These are phyloP conservation scores for Plectrocnemia conspersa DNA, from an alignment of 1,140 invertebrate species.

Conservation along the genomic window DNA sequence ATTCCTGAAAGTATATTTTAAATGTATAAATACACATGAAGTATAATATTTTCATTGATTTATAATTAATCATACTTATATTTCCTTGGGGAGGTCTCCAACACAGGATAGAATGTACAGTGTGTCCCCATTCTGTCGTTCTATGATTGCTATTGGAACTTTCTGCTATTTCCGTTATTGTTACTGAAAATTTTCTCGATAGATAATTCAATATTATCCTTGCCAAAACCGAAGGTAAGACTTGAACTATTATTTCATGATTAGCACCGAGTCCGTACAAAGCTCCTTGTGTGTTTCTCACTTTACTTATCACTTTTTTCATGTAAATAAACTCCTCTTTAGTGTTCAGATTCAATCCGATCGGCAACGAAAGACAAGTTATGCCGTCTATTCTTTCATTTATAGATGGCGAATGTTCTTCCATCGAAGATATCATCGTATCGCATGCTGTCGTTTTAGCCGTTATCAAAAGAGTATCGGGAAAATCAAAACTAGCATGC, in stretches of 20 bases:
- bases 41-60: conserved; percentile 2
- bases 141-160: conserved; percentile 42
- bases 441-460: conserved; percentile 49
- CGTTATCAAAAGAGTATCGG: conserved; percentile 54
- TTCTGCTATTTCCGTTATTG: conserved; percentile 64
- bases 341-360: conserved; percentile 45
- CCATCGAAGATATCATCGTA: conserved; percentile 49
- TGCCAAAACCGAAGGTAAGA: conserved; percentile 62
- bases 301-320: conserved; percentile 55
- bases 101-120: conserved; percentile 63
- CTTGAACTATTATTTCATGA: conserved; percentile 62
- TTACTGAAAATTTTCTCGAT: conserved; percentile 66
- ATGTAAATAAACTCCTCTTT: conserved; percentile 48
- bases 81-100: conserved; percentile 78
- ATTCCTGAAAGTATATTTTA: conserved; percentile 54
- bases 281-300: conserved; percentile 59
- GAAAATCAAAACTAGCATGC: conserved; percentile 49
- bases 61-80: conserved; percentile 57
- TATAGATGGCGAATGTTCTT: conserved; percentile 50
- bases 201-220: conserved; percentile 65
- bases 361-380: conserved; percentile 56
- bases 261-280: conserved; percentile 64
- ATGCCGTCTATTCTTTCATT: conserved; percentile 53
- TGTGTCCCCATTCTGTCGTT: conserved; percentile 62
- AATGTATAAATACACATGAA: conserved; percentile 15